Percentiles rank a stretch among this genome's conserved stretches.
Evolutionary conservation across 2,113 vertebrate genomes (phyloP).

Genomic region (Mustelus asterias): DNA sequence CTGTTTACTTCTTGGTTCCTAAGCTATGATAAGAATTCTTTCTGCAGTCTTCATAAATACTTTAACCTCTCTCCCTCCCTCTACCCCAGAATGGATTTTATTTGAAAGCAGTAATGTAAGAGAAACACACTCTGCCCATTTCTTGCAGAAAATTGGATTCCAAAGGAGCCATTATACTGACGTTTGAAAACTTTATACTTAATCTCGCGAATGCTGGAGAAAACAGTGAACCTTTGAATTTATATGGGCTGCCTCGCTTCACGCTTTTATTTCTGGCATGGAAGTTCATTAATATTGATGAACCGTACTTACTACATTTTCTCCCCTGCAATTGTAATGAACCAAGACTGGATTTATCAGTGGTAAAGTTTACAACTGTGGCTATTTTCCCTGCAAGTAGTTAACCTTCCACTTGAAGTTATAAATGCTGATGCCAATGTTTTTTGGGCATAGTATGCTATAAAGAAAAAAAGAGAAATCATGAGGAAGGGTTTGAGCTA

Average conservation of each 20-base stretch:
- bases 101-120: not conserved
- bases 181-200: not conserved
- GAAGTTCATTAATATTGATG: not conserved
- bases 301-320: not conserved
- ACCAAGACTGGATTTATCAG: not conserved
- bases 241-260: not conserved
- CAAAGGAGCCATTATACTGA: not conserved
- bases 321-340: not conserved
- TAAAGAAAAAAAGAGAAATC: not conserved
- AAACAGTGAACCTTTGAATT: not conserved
- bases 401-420: not conserved
- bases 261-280: not conserved
- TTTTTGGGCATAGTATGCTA: not conserved
- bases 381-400: not conserved
- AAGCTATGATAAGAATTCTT: not conserved
- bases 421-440: not conserved
- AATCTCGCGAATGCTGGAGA: not conserved
- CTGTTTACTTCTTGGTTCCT: not conserved
- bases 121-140: not conserved
- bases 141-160: constrained; percentile 18
- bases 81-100: not conserved
- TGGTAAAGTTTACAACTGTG: not conserved
- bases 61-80: not conserved
- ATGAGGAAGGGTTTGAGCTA: not conserved
- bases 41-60: not conserved